Evolutionary conservation across 2,113 vertebrate genomes (phyloP), one percentile per base, ranked within the genome.

Genomic region (Pseudonaja textilis): DNA sequence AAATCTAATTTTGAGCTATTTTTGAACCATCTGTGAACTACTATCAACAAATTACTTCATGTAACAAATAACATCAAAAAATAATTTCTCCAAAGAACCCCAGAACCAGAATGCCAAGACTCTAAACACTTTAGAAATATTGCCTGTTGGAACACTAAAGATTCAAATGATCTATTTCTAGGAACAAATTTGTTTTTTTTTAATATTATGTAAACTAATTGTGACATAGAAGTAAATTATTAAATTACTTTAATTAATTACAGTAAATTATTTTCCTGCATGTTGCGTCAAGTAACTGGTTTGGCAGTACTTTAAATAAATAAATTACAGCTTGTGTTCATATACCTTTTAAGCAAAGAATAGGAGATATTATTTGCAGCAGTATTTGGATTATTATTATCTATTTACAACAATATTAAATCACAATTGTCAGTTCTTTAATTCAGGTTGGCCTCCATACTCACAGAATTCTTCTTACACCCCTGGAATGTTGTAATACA

Each of bases 1-100:
- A 42, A 1, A 16, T 91, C 1, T 57, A 88, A 47, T 3, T 34
- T 56, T 25, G 25, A 90, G 54, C 14, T 90, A 5, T 22, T 92
- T 94, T 87, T 22, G 89, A 39, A 85, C 5, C 47, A 89, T 1
- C 87, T 92, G 61, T 92, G 8, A 45, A 23, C 29, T 54, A 2
- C 55, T 87, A 61, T 64, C 89, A 88, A 3, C 54, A 29, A 12
- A 87, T 86, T 92, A 85, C 3, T 23, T 94, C 88, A 94, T 81
- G 50, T 47, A 90, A 6, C 1, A 89, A 89, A 90, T 5, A 92
- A 42, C 91, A 0, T 86, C 25, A 64, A 50, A n/a, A 54, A 86
- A 87, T 45, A 93, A 69, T 89, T 69, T 59, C 10, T 74, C n/a
- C 59, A 54, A 54, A 39, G n/a, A n/a, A 4, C 26, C 26, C 61